Conservation (phyloP, 2,113 vertebrate species). For the Nesoenas mayeri region DNA sequence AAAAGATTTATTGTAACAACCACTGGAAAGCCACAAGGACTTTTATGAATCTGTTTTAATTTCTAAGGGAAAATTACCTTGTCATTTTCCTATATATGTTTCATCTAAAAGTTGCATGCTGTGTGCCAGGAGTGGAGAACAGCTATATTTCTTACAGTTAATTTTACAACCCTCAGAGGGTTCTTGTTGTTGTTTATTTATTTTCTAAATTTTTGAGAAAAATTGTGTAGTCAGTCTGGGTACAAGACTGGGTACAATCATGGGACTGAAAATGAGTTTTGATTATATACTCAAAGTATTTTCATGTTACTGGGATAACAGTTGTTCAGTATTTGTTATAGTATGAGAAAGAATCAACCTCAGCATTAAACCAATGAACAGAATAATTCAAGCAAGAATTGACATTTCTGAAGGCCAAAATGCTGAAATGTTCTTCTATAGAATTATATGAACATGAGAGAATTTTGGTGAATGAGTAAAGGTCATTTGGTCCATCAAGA, state of each 20-base stretch:
- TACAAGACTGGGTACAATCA: not conserved
- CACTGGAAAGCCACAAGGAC: not conserved
- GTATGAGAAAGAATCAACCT: not conserved
- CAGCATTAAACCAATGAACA: slow-evolving; percentile 30
- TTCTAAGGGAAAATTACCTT: not conserved
- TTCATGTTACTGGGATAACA: not conserved
- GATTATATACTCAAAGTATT: not conserved
- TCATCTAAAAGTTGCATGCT: not conserved
- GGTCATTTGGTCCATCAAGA: slow-evolving; percentile 72
- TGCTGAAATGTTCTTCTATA: slow-evolving; percentile 63
- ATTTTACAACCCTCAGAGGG: not conserved
- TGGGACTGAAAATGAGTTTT: not conserved
- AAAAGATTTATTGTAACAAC: not conserved
- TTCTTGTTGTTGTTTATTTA: not conserved
- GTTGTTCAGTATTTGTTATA: slow-evolving; percentile 25
- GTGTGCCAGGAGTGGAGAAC: not conserved
- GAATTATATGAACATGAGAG: slow-evolving; percentile 60
- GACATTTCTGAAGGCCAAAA: slow-evolving; percentile 73
- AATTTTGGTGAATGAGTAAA: slow-evolving; percentile 69
- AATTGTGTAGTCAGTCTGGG: not conserved
- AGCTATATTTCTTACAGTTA: not conserved
- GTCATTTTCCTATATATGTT: not conserved
- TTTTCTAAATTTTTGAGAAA: not conserved
- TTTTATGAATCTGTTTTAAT: not conserved
- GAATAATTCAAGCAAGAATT: slow-evolving; percentile 70